Percentiles rank a stretch among this genome's conserved stretches.
phyloP scores from a whole-genome alignment of 2,113 vertebrate species.

The Pelusios castaneus region DNA sequence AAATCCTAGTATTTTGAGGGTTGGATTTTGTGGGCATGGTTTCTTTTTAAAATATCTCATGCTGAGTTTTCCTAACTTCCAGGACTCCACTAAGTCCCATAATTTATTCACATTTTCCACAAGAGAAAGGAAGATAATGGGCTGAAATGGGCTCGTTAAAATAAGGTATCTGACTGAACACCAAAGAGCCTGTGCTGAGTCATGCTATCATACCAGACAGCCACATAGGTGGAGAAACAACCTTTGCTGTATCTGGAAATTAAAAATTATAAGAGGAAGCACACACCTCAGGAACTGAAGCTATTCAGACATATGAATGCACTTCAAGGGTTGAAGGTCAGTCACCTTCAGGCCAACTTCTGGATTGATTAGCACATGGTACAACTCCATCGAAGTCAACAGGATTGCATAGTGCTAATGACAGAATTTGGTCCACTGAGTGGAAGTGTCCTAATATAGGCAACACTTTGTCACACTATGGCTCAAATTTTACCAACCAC shows the following conservation, averaged over 20 bases:
- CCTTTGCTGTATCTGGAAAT: background rate
- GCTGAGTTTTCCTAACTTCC: background rate
- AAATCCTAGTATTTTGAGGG: background rate
- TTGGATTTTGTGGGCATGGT: background rate
- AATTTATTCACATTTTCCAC: background rate
- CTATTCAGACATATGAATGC: accelerated
- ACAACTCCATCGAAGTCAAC: accelerated
- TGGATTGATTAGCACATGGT: accelerated
- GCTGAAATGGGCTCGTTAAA: background rate
- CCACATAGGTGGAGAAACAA: background rate
- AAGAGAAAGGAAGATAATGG: background rate
- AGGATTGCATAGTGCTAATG: background rate
- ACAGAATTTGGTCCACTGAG: background rate
- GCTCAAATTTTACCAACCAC: background rate
- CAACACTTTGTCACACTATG: background rate
- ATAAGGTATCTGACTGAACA: background rate
- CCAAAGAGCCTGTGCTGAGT: background rate
- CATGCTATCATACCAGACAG: background rate
- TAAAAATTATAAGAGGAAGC: background rate
- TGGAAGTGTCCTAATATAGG: background rate
- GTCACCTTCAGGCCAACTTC: background rate
- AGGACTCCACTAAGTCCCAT: background rate
- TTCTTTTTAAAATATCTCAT: accelerated
- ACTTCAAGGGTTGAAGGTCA: background rate
- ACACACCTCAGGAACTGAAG: accelerated